These are phyloP conservation scores for Epinotia demarniana DNA, from an alignment of 2,888 invertebrate species.

Conservation along the genomic window DNA sequence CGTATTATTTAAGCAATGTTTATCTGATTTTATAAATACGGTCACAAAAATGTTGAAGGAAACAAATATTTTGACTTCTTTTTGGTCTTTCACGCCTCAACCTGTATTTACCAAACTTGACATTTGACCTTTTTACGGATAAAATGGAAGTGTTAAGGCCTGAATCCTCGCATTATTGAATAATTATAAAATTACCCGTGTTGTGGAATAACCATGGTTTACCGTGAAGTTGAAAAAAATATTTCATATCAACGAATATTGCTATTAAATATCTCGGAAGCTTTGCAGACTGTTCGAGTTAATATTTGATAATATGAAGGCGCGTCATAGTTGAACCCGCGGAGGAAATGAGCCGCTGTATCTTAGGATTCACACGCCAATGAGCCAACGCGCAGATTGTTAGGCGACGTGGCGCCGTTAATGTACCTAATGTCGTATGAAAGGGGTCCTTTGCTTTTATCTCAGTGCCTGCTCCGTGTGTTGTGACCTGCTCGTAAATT, in stretches of 20 bases:
- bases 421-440: conserved; percentile 84
- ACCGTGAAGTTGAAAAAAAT: background rate
- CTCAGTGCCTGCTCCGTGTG: conserved; percentile 70
- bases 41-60: no score
- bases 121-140: no score
- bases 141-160: no score
- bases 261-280: conserved; percentile 10
- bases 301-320: conserved; percentile 48
- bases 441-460: conserved; percentile 81
- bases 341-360: conserved; percentile 82
- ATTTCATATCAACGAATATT: background rate
- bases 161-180: no score
- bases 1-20: no score
- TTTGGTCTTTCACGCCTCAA: no score
- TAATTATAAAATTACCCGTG: no score
- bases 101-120: no score
- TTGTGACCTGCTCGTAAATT: conserved; percentile 52
- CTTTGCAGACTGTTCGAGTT: conserved; percentile 42
- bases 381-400: conserved; percentile 79
- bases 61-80: no score
- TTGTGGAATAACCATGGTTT: no score
- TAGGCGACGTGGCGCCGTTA: conserved; percentile 83
- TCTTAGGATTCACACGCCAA: conserved; percentile 84
- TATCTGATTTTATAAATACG: no score
- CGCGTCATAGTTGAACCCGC: conserved; percentile 59